These are phyloP conservation scores for Cercocebus atys DNA, from an alignment of 2,113 vertebrate species.

Conservation along the genomic window DNA sequence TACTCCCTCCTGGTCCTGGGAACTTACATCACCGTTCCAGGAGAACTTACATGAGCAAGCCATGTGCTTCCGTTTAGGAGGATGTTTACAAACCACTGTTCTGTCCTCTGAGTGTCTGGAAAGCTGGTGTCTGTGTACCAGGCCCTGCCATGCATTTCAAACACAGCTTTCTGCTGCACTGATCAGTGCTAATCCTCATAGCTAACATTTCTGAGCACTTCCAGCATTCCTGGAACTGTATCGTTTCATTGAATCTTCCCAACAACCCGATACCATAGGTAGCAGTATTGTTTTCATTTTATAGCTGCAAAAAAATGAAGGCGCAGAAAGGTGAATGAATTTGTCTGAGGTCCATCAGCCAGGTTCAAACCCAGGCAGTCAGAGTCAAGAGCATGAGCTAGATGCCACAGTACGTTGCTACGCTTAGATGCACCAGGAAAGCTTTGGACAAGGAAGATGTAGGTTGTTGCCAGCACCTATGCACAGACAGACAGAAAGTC, in stretches of 20 bases:
- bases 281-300: not conserved
- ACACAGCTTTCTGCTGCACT: not conserved
- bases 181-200: fast-evolving
- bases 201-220: no score
- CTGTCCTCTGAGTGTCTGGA: not conserved
- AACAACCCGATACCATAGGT: not conserved
- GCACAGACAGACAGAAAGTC: not conserved
- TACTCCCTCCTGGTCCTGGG: not conserved
- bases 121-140: not conserved
- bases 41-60: not conserved
- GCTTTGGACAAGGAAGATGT: fast-evolving
- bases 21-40: not conserved
- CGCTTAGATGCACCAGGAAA: fast-evolving
- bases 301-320: not conserved
- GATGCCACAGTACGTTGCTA: fast-evolving
- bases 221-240: fast-evolving
- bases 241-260: not conserved
- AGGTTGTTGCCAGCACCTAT: fast-evolving
- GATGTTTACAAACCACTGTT: slow-evolving; percentile 50
- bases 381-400: not conserved
- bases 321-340: not conserved
- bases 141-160: fast-evolving
- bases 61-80: not conserved
- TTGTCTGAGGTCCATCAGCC: not conserved
- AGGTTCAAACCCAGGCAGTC: not conserved